A percentile compares a stretch with the other conserved stretches of the same genome.
Conservation (phyloP, 2,797 vertebrate species). For the Zenarchopterus dispar region DNA sequence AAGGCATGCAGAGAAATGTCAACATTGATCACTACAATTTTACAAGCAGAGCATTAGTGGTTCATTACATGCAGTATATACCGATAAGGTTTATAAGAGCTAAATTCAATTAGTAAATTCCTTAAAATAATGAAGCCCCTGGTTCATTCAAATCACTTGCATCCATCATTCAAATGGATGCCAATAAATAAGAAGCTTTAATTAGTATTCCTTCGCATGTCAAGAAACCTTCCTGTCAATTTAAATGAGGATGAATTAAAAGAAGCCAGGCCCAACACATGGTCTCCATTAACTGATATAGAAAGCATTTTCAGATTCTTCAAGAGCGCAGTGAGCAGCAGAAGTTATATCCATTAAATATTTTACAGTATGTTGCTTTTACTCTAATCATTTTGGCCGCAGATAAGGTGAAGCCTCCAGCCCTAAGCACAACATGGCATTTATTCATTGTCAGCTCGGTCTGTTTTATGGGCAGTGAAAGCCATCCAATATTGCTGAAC, state of each 20-base stretch:
- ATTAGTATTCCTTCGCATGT: constrained; percentile 49
- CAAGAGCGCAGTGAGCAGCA: neutral
- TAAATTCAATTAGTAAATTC: constrained; percentile 63
- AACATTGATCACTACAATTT: constrained; percentile 62
- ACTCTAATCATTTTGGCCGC: constrained; percentile 54
- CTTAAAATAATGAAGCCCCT: constrained; percentile 70
- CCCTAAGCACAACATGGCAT: constrained; percentile 15
- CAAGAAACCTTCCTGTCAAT: constrained; percentile 34
- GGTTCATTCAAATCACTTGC: constrained; percentile 43
- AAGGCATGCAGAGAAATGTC: constrained; percentile 50
- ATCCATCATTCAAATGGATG: constrained; percentile 58
- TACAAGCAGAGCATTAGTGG: constrained; percentile 53
- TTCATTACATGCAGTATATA: constrained; percentile 72
- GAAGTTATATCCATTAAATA: constrained; percentile 19
- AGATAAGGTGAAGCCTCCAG: constrained; percentile 34
- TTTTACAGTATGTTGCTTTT: constrained; percentile 49
- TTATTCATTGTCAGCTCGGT: constrained; percentile 58
- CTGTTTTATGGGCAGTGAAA: constrained; percentile 67
- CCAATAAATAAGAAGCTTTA: constrained; percentile 58
- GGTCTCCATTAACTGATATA: constrained; percentile 8
- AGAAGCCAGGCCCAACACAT: neutral
- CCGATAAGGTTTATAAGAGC: constrained; percentile 60
- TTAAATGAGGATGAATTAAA: constrained; percentile 45
- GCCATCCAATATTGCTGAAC: constrained; percentile 72
- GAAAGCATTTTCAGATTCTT: constrained; percentile 17